phyloP scores from a whole-genome alignment of 2,888 invertebrate species.

The Elysia crispata region DNA sequence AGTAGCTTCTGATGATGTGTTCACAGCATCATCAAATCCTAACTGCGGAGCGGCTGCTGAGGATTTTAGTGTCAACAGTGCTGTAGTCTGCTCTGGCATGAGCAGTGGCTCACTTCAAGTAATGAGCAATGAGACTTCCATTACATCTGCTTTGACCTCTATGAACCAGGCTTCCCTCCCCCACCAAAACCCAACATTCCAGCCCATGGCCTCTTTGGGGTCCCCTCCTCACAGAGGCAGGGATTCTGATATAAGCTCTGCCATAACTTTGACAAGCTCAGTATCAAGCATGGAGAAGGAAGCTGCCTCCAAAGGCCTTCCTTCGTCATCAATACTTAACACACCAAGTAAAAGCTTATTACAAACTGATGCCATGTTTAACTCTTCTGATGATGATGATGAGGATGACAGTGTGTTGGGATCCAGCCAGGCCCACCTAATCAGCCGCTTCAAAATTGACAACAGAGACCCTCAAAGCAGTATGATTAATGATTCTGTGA shows the following conservation, averaged over 20 bases:
- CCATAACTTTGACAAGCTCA: background rate
- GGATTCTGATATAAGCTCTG: no score
- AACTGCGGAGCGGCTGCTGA: no score
- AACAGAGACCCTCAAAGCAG: constrained; percentile 47
- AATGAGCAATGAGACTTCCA: no score
- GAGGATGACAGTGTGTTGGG: constrained; percentile 17
- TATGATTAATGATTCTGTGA: constrained; percentile 46
- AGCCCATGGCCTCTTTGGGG: no score
- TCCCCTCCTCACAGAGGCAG: no score
- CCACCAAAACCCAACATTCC: no score
- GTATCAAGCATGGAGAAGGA: constrained; percentile 21
- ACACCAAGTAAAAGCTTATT: constrained; percentile 39
- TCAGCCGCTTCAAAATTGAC: constrained; percentile 41
- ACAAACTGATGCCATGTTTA: constrained; percentile 41
- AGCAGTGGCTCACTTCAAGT: no score
- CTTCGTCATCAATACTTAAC: constrained; percentile 5
- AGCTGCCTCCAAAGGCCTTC: constrained; percentile 17
- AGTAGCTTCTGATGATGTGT: constrained; percentile 14
- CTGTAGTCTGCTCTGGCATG: no score
- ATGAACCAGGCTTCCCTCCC: no score
- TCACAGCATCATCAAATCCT: background rate
- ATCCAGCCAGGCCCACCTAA: background rate
- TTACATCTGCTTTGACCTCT: no score
- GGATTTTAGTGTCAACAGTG: no score
- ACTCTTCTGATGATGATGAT: constrained; percentile 38